Conservation (phyloP, 2,797 vertebrate species). For the Myotis myotis region DNA sequence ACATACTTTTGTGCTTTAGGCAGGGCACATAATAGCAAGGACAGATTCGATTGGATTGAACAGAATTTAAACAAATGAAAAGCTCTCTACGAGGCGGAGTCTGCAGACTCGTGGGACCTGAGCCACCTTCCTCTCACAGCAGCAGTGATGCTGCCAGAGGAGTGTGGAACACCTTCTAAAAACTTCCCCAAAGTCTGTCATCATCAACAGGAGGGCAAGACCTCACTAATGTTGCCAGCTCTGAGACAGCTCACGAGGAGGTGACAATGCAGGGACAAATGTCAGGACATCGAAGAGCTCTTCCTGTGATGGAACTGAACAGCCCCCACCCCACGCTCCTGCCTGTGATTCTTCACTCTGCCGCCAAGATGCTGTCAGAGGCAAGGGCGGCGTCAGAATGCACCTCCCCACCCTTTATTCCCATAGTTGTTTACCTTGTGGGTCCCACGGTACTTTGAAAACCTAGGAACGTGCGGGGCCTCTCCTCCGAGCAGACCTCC, state of each 20-base stretch:
- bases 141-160: not conserved
- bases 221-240: not conserved
- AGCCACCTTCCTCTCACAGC: not conserved
- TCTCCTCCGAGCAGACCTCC: not conserved
- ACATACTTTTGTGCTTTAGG: not conserved
- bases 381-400: not conserved
- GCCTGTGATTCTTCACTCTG: not conserved
- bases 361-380: not conserved
- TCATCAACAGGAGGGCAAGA: not conserved
- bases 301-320: not conserved
- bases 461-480: accelerated
- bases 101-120: not conserved
- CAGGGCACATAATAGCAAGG: not conserved
- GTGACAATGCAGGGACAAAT: not conserved
- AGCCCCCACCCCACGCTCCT: not conserved
- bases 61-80: not conserved
- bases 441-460: not conserved
- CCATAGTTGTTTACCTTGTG: not conserved
- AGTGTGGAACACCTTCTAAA: not conserved
- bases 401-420: not conserved
- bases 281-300: not conserved
- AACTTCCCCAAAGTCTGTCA: not conserved
- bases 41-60: not conserved
- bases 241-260: not conserved
- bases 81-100: not conserved